Conservation (phyloP, 2,113 vertebrate genomes). For the Caranx melampygus region DNA sequence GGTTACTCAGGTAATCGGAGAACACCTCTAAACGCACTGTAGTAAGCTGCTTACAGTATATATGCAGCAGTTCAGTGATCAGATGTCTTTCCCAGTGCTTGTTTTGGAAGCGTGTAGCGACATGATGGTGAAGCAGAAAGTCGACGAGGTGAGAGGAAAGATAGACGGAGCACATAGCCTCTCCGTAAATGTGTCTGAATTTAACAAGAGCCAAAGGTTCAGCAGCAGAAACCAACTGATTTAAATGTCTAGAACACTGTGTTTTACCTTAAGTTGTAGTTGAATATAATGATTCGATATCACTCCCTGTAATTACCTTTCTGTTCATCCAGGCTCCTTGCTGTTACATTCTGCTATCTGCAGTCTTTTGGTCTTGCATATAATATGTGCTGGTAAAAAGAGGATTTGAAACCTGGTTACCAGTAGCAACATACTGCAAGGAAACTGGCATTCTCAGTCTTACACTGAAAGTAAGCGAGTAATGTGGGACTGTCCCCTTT, state of each 20-base stretch:
- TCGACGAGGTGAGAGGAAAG: not conserved
- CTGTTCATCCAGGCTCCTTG: slow-evolving; percentile 8
- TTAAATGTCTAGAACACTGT: not conserved
- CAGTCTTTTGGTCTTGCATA: not conserved
- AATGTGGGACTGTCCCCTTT: not conserved
- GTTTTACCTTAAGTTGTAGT: slow-evolving; percentile 12
- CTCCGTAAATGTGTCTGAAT: slow-evolving; percentile 4
- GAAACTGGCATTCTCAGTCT: not conserved
- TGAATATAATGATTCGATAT: slow-evolving; percentile 15
- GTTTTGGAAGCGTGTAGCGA: not conserved
- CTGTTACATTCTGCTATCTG: slow-evolving; percentile 8
- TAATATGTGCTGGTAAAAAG: not conserved
- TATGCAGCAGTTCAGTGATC: not conserved
- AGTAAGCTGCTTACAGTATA: not conserved
- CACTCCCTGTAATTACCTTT: not conserved
- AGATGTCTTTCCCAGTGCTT: not conserved
- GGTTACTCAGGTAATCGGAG: not conserved
- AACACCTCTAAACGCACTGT: not conserved
- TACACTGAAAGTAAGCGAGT: slow-evolving; percentile 20
- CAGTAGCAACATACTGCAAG: not conserved
- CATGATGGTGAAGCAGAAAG: not conserved
- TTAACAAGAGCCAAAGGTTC: slow-evolving; percentile 7
- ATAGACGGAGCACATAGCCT: not conserved
- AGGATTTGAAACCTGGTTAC: not conserved
- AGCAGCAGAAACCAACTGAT: not conserved